Conservation (phyloP, 2,113 vertebrate species). For the Protobothrops mucrosquamatus region DNA sequence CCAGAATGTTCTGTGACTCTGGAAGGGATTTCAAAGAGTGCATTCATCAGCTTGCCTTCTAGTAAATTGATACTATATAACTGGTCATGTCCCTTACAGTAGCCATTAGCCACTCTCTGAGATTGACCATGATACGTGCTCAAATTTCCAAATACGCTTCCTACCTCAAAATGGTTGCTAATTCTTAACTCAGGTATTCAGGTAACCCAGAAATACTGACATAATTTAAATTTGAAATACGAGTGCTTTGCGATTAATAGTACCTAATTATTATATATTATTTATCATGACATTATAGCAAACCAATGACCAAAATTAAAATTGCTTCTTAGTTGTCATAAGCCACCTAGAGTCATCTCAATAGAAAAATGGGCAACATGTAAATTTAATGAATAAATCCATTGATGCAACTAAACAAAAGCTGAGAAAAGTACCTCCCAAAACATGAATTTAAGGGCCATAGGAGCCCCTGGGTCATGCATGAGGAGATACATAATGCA, state of each 20-base stretch:
- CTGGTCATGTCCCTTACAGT: not conserved
- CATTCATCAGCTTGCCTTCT: not conserved
- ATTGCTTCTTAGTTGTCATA: not conserved
- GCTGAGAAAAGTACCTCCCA: not conserved
- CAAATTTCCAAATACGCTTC: not conserved
- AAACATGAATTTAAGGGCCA: accelerated
- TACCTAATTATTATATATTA: conserved; percentile 5
- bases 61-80: not conserved
- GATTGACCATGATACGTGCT: not conserved
- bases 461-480: not conserved
- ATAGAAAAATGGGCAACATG: not conserved
- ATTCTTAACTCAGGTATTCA: not conserved
- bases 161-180: not conserved
- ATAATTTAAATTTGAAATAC: conserved; percentile 48
- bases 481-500: not conserved
- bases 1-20: not conserved
- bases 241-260: conserved; percentile 18
- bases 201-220: conserved; percentile 40
- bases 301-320: not conserved
- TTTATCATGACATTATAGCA: not conserved
- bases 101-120: not conserved
- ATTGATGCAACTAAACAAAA: not conserved
- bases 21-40: not conserved
- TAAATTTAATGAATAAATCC: not conserved
- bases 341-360: not conserved